Base-by-base conservation (phyloP, 2,797 vertebrate genomes). In the Poecile montanus region DNA sequence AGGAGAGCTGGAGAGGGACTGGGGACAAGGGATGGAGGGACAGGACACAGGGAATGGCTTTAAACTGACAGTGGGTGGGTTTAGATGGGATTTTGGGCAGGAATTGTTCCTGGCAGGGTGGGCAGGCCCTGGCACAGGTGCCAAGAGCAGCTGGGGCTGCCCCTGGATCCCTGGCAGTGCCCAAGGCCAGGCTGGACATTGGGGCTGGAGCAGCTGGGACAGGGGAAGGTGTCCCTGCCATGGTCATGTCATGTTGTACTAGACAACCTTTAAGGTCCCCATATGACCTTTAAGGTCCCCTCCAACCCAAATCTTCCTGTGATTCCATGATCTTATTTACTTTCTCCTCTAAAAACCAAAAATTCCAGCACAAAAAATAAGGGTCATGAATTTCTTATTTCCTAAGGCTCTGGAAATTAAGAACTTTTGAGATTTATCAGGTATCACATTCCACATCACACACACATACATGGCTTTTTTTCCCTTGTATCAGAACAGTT, bases 41-140 rank as follows among this genome's bases (percentile, higher is more conserved):
- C 70, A 81, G 77, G 12, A 54, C 34, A 34, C 10, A 16, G 34
- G 38, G 53, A 40, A 67, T 30, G 85, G n/a, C 53, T 34, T 34
- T 34, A 34, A 34, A 34, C 34, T 34, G 34, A 34, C 34, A 34
- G 34, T 34, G 34, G 34, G 34, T 34, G 34, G 34, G 8, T 34
- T 34, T 34, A 34, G 34, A 34, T 65, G 51, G 58, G 38, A 40
- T 17, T 0, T 3, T 40, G 38, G 53, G 67, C 0, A 66, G 25
- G 4, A 72, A 66, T 25, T 50, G 0, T 4, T 3, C 3, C 26
- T 50, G 34, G 0, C 2, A 78, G 16, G 34, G 50, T 22, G 26
- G 1, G 1, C 0, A 54, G 48, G 11, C 1, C 3, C 74, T 57
- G 66, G 75, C 6, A 19, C 9, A 19, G 83, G 3, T 61, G 7